A percentile compares a stretch with the other conserved stretches of the same genome.
Evolutionary conservation across 2,113 vertebrate species (phyloP).

Genomic region (Nannospalax galili): DNA sequence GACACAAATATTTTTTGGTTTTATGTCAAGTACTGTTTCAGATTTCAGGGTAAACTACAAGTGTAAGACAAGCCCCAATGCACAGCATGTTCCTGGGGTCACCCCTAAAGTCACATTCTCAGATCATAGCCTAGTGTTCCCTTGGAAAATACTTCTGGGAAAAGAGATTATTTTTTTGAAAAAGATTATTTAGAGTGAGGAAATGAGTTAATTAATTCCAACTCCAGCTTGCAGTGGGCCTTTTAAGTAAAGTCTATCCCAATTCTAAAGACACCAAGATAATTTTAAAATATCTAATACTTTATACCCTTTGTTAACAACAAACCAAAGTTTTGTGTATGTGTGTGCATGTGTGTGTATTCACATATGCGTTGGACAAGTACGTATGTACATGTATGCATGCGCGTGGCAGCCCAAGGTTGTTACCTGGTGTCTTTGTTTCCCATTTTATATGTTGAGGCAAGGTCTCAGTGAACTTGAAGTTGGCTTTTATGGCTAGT

Average conservation of each 20-base stretch:
- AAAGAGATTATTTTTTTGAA: slow-evolving; percentile 22
- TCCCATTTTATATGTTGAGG: neutral
- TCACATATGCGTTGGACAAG: neutral
- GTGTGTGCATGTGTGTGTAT: neutral
- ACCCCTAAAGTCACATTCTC: neutral
- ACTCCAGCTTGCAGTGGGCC: neutral
- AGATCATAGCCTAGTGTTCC: neutral
- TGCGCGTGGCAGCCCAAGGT: neutral
- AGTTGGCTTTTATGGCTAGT: neutral
- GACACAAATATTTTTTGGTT: neutral
- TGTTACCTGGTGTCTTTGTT: neutral
- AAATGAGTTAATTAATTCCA: slow-evolving; percentile 1
- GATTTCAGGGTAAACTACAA: neutral
- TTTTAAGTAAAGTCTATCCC: neutral
- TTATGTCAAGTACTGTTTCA: neutral
- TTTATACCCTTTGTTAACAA: neutral
- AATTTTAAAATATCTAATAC: neutral
- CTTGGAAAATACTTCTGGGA: neutral
- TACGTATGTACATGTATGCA: neutral
- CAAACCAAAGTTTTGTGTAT: neutral
- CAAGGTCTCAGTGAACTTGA: neutral
- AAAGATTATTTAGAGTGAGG: neutral
- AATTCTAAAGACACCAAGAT: neutral
- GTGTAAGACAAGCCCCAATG: neutral
- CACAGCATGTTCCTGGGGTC: neutral